A percentile compares a stretch with the other conserved stretches of the same genome.
Evolutionary conservation across 2,888 invertebrate genomes (phyloP).

Genomic region (Trissonchulus sp.): DNA sequence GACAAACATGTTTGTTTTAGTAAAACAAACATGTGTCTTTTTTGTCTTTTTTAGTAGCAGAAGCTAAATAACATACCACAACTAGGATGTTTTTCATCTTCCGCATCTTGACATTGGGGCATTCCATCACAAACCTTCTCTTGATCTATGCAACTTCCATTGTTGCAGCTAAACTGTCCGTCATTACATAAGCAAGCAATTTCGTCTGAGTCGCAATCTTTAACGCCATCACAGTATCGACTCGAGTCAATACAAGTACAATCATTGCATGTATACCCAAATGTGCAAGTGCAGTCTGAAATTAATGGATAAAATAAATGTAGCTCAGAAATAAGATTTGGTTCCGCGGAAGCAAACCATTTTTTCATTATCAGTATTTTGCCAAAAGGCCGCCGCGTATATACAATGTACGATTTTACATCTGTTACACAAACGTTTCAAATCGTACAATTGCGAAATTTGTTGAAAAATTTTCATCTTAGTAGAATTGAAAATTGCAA

Average conservation of each 20-base stretch:
- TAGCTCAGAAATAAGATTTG: too few relatives aligned
- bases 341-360: too few relatives aligned
- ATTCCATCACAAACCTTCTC: slow-evolving; percentile 27
- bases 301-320: background rate
- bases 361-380: too few relatives aligned
- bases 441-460: too few relatives aligned
- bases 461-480: too few relatives aligned
- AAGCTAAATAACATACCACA: slow-evolving; percentile 15
- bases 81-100: slow-evolving; percentile 28
- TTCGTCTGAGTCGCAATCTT: slow-evolving; percentile 32
- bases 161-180: slow-evolving; percentile 30
- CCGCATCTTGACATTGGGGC: slow-evolving; percentile 17
- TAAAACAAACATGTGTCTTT: too few relatives aligned
- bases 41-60: background rate
- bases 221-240: slow-evolving; percentile 24
- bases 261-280: slow-evolving; percentile 29
- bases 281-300: slow-evolving; percentile 28
- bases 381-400: too few relatives aligned
- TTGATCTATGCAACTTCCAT: slow-evolving; percentile 27
- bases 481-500: too few relatives aligned
- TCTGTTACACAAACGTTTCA: too few relatives aligned
- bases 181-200: slow-evolving; percentile 29
- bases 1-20: too few relatives aligned
- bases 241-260: slow-evolving; percentile 22
- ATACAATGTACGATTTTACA: too few relatives aligned